Base-by-base conservation (phyloP, 2,113 vertebrate genomes). In the Hyla sarda region DNA sequence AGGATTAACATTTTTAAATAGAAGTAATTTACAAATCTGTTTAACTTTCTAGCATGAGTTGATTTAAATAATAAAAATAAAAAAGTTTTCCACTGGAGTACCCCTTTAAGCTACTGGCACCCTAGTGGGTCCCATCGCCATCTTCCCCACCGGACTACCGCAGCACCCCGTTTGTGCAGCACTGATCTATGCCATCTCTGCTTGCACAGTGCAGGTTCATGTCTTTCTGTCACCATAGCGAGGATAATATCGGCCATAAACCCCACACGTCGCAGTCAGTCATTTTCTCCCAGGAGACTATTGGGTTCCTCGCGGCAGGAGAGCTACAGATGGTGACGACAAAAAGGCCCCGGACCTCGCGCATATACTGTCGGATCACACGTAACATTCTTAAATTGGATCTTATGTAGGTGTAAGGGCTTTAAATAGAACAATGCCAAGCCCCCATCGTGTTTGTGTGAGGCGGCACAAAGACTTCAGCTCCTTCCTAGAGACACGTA, bases 361-460 rank as follows among this genome's bases (percentile, higher is more conserved):
- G 48, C 30, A 65, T 54, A 65, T 54, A 5, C 76, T 13, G 19
- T 47, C 16, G 47, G 48, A 85, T 79, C 45, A n/a, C 19, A 56
- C 45, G 52, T 69, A 16, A 50, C 47, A 69, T 78, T 71, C 84
- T 60, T 71, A 86, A 79, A 56, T 45, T 80, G 50, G 60, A 72
- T 45, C 37, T 17, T 85, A 37, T 56, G 76, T 80, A 80, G 84
- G 84, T 80, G 84, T 80, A 69, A 71, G 32, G 82, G 75, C 84
- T 80, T 85, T 56, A 45, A 14, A 60, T 79, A 79, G 58, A 85
- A 78, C 83, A 69, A 69, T 69, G 65, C 65, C 23, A 14, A 77
- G 82, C 52, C 71, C 58, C 45, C 37, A 41, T 3, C 47, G 47
- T 10, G 47, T 13, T 2, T 11, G 47, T 75, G 23, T 9, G 25